Base-by-base conservation (phyloP, 2,797 vertebrate genomes). In the Sebastolobus altivelis region DNA sequence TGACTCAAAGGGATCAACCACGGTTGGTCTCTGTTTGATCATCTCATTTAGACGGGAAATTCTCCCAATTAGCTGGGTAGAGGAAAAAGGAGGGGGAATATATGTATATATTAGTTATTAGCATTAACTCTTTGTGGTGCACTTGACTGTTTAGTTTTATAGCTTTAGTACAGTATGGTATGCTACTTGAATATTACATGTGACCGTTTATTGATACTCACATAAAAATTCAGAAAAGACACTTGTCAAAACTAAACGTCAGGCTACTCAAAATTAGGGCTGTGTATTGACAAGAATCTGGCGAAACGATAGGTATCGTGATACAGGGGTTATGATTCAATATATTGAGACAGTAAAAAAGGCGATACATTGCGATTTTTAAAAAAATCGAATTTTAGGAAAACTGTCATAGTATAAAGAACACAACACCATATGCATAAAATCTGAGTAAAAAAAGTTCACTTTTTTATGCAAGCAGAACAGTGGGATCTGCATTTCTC, bases 21-120 rank as follows among this genome's bases (percentile, higher is more conserved):
- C 60, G 65, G 61, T 79, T 72, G 61, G 29, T 62, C 69, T 80
- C 18, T 85, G 73, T 89, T 91, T 88, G 88, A 92, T 92, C 86
- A 74, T 83, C 76, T 69, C 72, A 77, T 84, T 87, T 84, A 76
- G 66, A 69, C 6, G 7, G 56, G 59, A 72, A 86, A 83, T 63
- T 40, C 14, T 29, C 20, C 75, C 83, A 82, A 88, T 91, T 87
- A 88, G 80, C 65, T 5, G 10, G 8, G 46, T 33, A 43, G 52
- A 76, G 63, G 27, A 35, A 59, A 70, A 83, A 13, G 33, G 67
- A 63, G 35, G 40, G 33, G 11, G 38, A 68, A 63, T 65, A 43
- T 16, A 43, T 65, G 62, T 67, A 33, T 38, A 33, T 38, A 14
- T 54, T 33, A 40, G 22, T 52, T 33, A n/a, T 63, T 40, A 54